Evolutionary conservation across 2,113 vertebrate species (phyloP), one percentile per base, ranked within the genome.

Genomic region (Menidia beryllina): DNA sequence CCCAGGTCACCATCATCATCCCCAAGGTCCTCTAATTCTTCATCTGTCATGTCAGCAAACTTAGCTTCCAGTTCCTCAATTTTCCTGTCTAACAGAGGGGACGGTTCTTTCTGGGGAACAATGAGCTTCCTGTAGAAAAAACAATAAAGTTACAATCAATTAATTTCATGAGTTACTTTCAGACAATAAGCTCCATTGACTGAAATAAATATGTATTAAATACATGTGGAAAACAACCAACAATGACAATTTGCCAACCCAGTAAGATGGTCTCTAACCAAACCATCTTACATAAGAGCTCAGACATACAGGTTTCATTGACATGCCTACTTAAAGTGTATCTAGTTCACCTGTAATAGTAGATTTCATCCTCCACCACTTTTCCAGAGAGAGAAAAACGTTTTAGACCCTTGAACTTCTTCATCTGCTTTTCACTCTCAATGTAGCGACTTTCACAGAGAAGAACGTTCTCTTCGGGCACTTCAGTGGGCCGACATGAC

Each of bases 361-460:
- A 99, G 85, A 96, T 96, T 91, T 99, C 97, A 77, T 99, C 98
- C 86, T 99, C 98, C 65, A 99, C 94, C 72, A 99, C 97, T 94
- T 99, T 99, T 5, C 94, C 97, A 71, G 97, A 98, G 10, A 98
- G 93, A 15, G 97, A 98, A 88, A 99, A 99, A 63, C 98, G 96
- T 89, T 99, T 99, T 20, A 99, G 88, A 23, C 98, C 98, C 83
- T 99, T 99, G 76, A 99, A 99, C 72, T 97, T 98, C 92, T 99
- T 99, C 97, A 99, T 99, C 60, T 98, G 97, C 74, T 97, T 98
- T 90, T 99, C 98, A 0, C 95, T 98, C 77, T 99, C 98, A 0
- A 98, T 99, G 92, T 99, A 99, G 83, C 98, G 98, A 72, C 98
- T 99, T 92, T 99, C 98, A 59, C 98, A 99, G 39, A 99, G 95